A percentile compares a stretch with the other conserved stretches of the same genome.
These are phyloP conservation scores for Aphyosemion australe DNA, from an alignment of 2,113 vertebrate species.

Conservation along the genomic window DNA sequence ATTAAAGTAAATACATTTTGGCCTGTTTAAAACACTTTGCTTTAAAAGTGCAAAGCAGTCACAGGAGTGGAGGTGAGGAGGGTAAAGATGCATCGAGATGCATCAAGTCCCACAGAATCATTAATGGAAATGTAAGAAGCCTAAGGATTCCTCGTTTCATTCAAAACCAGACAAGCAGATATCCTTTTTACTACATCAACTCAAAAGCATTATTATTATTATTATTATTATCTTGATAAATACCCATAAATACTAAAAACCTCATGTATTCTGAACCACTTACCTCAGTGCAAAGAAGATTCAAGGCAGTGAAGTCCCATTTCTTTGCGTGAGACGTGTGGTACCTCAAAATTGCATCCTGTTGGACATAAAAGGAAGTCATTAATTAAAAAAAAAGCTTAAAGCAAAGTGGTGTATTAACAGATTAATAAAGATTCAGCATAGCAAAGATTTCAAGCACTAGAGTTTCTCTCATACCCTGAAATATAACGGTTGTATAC, in stretches of 20 bases:
- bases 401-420: not conserved
- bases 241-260: not conserved
- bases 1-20: too few species aligned
- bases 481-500: constrained; percentile 33
- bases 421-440: not conserved
- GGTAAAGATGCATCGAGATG: too few species aligned
- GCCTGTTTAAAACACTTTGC: too few species aligned
- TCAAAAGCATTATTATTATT: too few species aligned
- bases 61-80: too few species aligned
- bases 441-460: not conserved
- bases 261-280: constrained; percentile 59
- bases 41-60: too few species aligned
- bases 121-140: too few species aligned
- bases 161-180: too few species aligned
- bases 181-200: too few species aligned
- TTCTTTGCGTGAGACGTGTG: constrained; percentile 90
- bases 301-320: constrained; percentile 96
- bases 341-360: constrained; percentile 96
- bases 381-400: not conserved
- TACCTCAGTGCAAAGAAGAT: constrained; percentile 89
- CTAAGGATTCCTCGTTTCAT: too few species aligned
- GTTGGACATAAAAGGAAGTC: constrained; percentile 14
- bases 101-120: too few species aligned
- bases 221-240: too few species aligned
- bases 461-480: not conserved